phyloP scores from a whole-genome alignment of 2,113 vertebrate species.

The Otocyon megalotis region DNA sequence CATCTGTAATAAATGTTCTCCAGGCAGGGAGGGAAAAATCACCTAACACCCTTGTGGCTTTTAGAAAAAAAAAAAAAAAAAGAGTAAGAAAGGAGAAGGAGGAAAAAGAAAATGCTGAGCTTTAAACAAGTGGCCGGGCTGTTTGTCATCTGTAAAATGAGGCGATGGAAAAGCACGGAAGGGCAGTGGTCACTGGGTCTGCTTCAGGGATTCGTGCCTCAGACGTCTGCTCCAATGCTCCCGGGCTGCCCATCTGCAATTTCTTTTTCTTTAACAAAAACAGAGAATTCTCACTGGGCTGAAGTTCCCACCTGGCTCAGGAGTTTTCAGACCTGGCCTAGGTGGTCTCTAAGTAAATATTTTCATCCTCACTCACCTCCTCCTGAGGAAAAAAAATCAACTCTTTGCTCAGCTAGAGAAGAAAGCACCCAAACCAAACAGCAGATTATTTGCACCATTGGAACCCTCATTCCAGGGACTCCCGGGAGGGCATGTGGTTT shows the following conservation, averaged over 20 bases:
- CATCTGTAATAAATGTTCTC: slow-evolving; percentile 68
- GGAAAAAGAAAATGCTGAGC: slow-evolving; percentile 66
- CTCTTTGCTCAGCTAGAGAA: slow-evolving; percentile 61
- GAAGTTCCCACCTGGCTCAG: slow-evolving; percentile 75
- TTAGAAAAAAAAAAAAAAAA: neutral
- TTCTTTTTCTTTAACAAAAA: slow-evolving; percentile 64
- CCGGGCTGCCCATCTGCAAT: slow-evolving; percentile 8
- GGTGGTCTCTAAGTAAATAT: slow-evolving; percentile 79
- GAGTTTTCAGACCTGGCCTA: slow-evolving; percentile 72
- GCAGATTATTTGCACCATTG: slow-evolving; percentile 44
- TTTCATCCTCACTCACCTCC: slow-evolving; percentile 68
- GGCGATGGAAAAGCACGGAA: slow-evolving; percentile 82
- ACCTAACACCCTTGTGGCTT: slow-evolving; percentile 71
- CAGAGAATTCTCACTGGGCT: slow-evolving; percentile 59
- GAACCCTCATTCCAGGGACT: slow-evolving; percentile 55
- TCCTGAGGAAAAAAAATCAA: slow-evolving; percentile 40
- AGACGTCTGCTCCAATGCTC: neutral
- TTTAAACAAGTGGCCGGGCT: slow-evolving; percentile 77
- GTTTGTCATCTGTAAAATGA: slow-evolving; percentile 81
- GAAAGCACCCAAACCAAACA: slow-evolving; percentile 71
- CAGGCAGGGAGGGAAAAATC: slow-evolving; percentile 61
- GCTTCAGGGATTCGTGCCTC: slow-evolving; percentile 21
- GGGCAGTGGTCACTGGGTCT: slow-evolving; percentile 37
- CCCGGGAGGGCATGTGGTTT: slow-evolving; percentile 20
- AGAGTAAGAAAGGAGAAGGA: neutral